Base-by-base conservation (phyloP, 2,797 vertebrate species). In the Mionectes olivaceus region DNA sequence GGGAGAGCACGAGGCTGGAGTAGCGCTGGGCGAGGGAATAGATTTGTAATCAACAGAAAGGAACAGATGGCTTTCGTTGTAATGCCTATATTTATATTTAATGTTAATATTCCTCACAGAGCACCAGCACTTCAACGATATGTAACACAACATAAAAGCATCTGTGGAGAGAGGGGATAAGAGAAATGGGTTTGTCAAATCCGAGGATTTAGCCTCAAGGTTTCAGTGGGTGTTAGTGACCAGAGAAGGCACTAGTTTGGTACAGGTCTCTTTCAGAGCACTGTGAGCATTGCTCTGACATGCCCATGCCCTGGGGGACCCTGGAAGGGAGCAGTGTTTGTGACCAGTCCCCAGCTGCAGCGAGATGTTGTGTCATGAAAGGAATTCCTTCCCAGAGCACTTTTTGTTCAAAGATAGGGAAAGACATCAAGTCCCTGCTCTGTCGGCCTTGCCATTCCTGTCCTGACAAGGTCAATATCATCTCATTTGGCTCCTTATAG, bases 21-120 rank as follows among this genome's bases (percentile, higher is more conserved):
- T 53, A 70, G 37, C 0, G 0, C 32, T 60, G 74, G 35, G 6
- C 30, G 32, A 64, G 86, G 49, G 46, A 74, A 90, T 4, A 52
- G 43, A 70, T 65, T 89, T 57, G 28, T 94, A 86, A 69, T 43
- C 15, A 2, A 59, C 41, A 87, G 46, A 61, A 80, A 32, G 35
- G 41, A 93, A 81, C 86, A 93, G 80, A 86, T 95, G 89, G 79
- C 67, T 90, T 91, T 64, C n/a, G 46, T 64, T 89, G 60, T 93
- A 88, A 52, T 89, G 57, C 70, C 61, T 87, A 7, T 59, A 63
- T 90, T 95, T 91, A 41, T 67, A 68, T 83, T 89, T 91, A 78
- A 85, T 71, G 60, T 27, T 52, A 91, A 74, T 89, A 82, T 76
- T 83, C 55, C 25, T 81, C 60, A n/a, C 12, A 23, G 67, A 86